Evolutionary conservation across 1,140 invertebrate species (phyloP).

Genomic region (Melitaea cinxia): DNA sequence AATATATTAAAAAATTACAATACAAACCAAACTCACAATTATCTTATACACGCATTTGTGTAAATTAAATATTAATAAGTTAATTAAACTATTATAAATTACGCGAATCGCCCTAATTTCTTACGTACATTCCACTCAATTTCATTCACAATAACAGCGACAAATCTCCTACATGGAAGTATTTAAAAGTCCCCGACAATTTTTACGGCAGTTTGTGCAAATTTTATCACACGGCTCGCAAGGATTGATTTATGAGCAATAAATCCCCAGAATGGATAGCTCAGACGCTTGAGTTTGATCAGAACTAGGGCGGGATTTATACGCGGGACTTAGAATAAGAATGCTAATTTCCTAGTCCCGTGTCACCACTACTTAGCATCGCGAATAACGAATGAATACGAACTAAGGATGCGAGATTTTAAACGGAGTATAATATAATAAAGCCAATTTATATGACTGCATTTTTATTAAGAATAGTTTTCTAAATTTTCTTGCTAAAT

Average conservation of each 20-base stretch:
- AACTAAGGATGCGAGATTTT: background rate
- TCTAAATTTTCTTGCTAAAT: too few species aligned
- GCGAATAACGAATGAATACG: background rate
- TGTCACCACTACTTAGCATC: background rate
- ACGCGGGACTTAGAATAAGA: background rate
- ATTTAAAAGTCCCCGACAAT: background rate
- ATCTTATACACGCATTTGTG: too few species aligned
- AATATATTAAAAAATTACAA: too few species aligned
- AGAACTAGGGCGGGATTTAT: slow-evolving; percentile 20
- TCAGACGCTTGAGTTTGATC: slow-evolving; percentile 15
- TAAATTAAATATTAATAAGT: too few species aligned
- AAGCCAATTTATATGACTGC: too few species aligned
- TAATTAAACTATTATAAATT: too few species aligned
- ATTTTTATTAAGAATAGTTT: too few species aligned
- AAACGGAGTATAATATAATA: too few species aligned
- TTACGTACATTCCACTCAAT: background rate
- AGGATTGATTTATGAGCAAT: slow-evolving; percentile 18
- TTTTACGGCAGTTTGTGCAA: background rate
- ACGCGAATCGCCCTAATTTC: too few species aligned
- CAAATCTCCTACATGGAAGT: background rate
- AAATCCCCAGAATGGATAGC: slow-evolving; percentile 7
- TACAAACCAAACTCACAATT: too few species aligned
- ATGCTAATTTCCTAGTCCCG: background rate
- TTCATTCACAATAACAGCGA: background rate
- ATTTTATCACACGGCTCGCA: slow-evolving; percentile 3